These are phyloP conservation scores for Branchellion lobata DNA, from an alignment of 2,888 invertebrate genomes.

Conservation along the genomic window DNA sequence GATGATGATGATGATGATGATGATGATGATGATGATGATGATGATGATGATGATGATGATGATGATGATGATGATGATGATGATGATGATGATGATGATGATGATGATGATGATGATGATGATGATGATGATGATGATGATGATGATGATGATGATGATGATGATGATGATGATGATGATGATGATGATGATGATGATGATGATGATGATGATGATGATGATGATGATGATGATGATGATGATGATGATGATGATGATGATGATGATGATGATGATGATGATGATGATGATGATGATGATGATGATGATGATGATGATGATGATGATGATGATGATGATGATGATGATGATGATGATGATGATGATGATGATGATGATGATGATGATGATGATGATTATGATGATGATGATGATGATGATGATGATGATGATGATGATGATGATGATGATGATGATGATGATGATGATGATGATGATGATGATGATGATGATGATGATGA, in stretches of 20 bases:
- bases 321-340: constrained; percentile 23
- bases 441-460: constrained; percentile 1
- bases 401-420: constrained; percentile 13
- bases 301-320: constrained; percentile 41
- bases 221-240: constrained; percentile 38
- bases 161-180: constrained; percentile 16
- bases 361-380: constrained; percentile 32
- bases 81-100: constrained; percentile 23
- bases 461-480: constrained; percentile 36
- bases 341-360: constrained; percentile 16
- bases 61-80: constrained; percentile 16
- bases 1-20: constrained; percentile 23
- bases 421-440: constrained; percentile 18
- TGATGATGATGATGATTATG: constrained; percentile 45
- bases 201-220: constrained; percentile 40
- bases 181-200: constrained; percentile 23
- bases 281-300: constrained; percentile 36
- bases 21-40: constrained; percentile 23
- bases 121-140: constrained; percentile 43
- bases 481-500: constrained; percentile 28
- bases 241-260: constrained; percentile 20
- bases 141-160: constrained; percentile 31
- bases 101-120: constrained; percentile 23
- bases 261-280: constrained; percentile 20
- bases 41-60: constrained; percentile 44